Conservation (phyloP, 1,140 invertebrate species). For the Zaprionus tsacasi region DNA sequence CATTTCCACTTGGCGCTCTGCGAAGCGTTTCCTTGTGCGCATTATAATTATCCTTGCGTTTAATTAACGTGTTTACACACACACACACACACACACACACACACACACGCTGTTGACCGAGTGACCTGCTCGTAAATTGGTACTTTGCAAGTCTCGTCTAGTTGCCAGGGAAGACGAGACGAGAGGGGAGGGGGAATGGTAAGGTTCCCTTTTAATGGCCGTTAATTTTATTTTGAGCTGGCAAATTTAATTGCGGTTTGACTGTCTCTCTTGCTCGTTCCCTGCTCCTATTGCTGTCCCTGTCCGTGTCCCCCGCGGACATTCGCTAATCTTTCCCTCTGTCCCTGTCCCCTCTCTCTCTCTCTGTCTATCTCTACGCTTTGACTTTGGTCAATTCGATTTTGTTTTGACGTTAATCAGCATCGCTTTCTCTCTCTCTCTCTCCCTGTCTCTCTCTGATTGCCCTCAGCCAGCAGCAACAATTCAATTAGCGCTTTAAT, state of each 20-base stretch:
- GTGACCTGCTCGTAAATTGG: slow-evolving; percentile 46
- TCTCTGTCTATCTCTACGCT: slow-evolving; percentile 23
- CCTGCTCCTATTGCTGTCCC: not conserved
- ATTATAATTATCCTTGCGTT: slow-evolving; percentile 62
- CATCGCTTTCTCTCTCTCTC: slow-evolving; percentile 8
- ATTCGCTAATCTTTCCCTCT: slow-evolving; percentile 12
- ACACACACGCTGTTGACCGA: slow-evolving; percentile 42
- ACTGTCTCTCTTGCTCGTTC: not conserved
- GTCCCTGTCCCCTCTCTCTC: not conserved
- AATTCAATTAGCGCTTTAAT: slow-evolving; percentile 57
- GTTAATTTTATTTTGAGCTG: slow-evolving; percentile 56
- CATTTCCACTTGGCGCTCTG: slow-evolving; percentile 37
- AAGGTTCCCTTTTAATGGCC: slow-evolving; percentile 40
- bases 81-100: slow-evolving; percentile 9
- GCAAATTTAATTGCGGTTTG: slow-evolving; percentile 53
- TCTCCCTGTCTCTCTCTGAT: not conserved
- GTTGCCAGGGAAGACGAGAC: not conserved
- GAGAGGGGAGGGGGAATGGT: not conserved
- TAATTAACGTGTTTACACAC: slow-evolving; percentile 60
- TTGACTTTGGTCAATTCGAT: slow-evolving; percentile 52
- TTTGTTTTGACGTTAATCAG: slow-evolving; percentile 55
- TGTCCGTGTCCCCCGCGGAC: too few species aligned
- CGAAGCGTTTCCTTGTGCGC: slow-evolving; percentile 45
- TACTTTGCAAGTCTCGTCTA: slow-evolving; percentile 30
- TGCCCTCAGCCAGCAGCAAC: slow-evolving; percentile 33